These are phyloP conservation scores for Ctenopoma kingsleyae DNA, from an alignment of 2,797 vertebrate species.

Conservation along the genomic window DNA sequence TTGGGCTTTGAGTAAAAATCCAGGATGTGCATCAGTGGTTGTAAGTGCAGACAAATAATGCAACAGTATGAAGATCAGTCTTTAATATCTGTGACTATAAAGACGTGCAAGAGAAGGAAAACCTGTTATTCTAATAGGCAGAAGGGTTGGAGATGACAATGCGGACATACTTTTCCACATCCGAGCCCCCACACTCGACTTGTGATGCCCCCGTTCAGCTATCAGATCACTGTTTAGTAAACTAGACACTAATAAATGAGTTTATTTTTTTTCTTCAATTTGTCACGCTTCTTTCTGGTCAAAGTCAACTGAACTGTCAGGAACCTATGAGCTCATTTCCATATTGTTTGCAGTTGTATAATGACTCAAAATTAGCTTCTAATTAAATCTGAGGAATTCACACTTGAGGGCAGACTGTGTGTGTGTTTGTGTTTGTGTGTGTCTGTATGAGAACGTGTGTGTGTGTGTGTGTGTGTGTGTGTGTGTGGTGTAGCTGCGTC, in stretches of 20 bases:
- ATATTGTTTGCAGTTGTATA: slow-evolving; percentile 84
- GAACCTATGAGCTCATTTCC: slow-evolving; percentile 79
- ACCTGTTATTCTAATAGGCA: slow-evolving; percentile 14
- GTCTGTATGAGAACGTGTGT: slow-evolving; percentile 16
- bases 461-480: slow-evolving; percentile 33
- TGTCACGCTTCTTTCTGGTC: slow-evolving; percentile 62
- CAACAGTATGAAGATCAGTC: slow-evolving; percentile 14
- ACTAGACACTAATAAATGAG: slow-evolving; percentile 58
- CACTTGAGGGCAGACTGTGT: slow-evolving; percentile 76
- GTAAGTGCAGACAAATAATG: slow-evolving; percentile 22
- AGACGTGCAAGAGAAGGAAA: slow-evolving; percentile 16
- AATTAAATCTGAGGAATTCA: slow-evolving; percentile 84
- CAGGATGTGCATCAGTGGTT: slow-evolving; percentile 10
- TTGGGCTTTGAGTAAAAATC: slow-evolving; percentile 23
- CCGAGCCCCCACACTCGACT: slow-evolving; percentile 24
- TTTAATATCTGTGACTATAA: slow-evolving; percentile 13
- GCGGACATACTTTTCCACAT: slow-evolving; percentile 25
- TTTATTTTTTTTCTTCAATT: slow-evolving; percentile 31
- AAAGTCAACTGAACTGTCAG: slow-evolving; percentile 74
- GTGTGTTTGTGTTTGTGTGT: slow-evolving; percentile 43
- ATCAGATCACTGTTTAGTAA: slow-evolving; percentile 64
- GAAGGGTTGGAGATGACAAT: slow-evolving; percentile 23
- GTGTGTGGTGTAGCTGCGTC: slow-evolving; percentile 29
- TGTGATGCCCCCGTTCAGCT: slow-evolving; percentile 32
- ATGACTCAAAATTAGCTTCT: slow-evolving; percentile 84